phyloP scores from a whole-genome alignment of 2,888 invertebrate genomes.

The Trachelus iudaicus region DNA sequence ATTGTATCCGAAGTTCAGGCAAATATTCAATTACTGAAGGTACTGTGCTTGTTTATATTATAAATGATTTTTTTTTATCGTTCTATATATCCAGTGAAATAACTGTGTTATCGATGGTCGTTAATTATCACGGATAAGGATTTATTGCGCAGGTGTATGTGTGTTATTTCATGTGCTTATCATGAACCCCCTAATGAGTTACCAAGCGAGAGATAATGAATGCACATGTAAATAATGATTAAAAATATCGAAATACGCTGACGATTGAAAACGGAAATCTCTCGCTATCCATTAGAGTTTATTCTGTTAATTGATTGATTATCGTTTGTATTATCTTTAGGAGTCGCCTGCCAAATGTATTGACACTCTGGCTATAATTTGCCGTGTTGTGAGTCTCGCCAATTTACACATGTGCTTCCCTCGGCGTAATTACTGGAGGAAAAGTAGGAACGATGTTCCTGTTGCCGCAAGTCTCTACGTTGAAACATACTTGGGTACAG shows the following conservation, averaged over 20 bases:
- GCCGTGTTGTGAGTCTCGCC: conserved; percentile 81
- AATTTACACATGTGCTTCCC: conserved; percentile 88
- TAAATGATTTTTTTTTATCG: not conserved
- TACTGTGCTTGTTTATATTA: conserved; percentile 46
- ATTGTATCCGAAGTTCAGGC: conserved; percentile 82
- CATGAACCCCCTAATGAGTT: not conserved
- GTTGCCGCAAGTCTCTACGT: conserved; percentile 74
- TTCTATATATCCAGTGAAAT: conserved; percentile 1
- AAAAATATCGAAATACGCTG: not conserved
- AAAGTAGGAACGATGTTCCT: conserved; percentile 63
- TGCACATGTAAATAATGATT: not conserved
- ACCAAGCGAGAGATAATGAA: not conserved
- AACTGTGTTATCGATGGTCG: not conserved
- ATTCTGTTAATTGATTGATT: conserved; percentile 1
- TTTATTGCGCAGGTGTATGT: not conserved
- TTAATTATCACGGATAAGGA: not conserved
- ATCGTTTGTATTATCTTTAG: conserved; percentile 62
- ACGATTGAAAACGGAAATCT: not conserved
- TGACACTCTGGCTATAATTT: conserved; percentile 78
- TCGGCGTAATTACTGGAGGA: conserved; percentile 74
- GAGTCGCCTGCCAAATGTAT: conserved; percentile 79
- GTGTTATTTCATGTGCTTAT: not conserved
- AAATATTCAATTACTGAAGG: conserved; percentile 81
- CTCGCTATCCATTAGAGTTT: not conserved
- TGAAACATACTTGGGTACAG: conserved; percentile 75